These are phyloP conservation scores for Sus scrofa DNA, from an alignment of 2,113 vertebrate genomes.

Conservation along the genomic window DNA sequence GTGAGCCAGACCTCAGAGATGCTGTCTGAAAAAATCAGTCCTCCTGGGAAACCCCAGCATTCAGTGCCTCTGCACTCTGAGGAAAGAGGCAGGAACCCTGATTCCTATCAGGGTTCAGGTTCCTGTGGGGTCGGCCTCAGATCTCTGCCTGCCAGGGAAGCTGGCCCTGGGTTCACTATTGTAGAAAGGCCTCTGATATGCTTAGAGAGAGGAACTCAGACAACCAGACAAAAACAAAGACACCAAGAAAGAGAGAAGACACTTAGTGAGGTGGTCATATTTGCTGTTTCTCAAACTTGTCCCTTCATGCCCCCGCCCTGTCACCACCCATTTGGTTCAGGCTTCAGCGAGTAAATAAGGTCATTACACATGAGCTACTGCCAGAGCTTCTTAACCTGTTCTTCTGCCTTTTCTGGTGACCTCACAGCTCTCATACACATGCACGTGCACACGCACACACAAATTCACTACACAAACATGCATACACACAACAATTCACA, in stretches of 20 bases:
- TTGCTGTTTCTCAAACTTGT: not conserved
- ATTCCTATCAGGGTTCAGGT: not conserved
- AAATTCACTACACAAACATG: no score
- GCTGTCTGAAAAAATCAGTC: not conserved
- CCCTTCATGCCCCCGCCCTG: not conserved
- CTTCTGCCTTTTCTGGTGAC: not conserved
- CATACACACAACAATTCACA: not conserved
- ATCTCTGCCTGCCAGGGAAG: not conserved
- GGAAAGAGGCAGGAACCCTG: not conserved
- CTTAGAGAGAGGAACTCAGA: not conserved
- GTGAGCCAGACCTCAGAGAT: not conserved
- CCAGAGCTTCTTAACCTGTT: not conserved
- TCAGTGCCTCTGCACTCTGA: not conserved
- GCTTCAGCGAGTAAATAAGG: not conserved
- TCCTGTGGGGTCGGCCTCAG: not conserved
- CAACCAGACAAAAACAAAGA: not conserved
- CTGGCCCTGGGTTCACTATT: not conserved
- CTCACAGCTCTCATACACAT: not conserved
- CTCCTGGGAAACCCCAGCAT: not conserved
- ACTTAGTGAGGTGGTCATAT: rapidly evolving
- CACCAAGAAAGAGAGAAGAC: not conserved
- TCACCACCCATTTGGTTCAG: not conserved
- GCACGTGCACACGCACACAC: not conserved
- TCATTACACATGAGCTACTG: no score
- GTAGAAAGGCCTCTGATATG: not conserved